Conservation (phyloP, 2,113 vertebrate species). For the Trogon melanurus region DNA sequence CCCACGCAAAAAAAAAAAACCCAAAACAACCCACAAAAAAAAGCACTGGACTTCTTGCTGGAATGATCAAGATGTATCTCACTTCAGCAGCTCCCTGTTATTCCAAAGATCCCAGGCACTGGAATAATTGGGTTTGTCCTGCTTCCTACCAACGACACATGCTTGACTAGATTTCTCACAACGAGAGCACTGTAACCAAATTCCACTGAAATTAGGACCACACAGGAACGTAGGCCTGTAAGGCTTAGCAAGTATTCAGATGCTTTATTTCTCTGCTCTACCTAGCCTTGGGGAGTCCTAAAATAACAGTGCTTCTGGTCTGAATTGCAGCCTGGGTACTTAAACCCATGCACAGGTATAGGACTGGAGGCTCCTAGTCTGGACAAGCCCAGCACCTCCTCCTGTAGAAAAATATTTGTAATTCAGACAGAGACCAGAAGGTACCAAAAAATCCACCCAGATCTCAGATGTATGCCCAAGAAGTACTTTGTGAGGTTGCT, state of each 20-base stretch:
- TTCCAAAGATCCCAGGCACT: background rate
- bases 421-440: background rate
- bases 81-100: background rate
- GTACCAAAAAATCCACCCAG: background rate
- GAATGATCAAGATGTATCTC: background rate
- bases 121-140: background rate
- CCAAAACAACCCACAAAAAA: background rate
- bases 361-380: background rate
- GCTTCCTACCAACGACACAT: background rate
- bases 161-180: background rate
- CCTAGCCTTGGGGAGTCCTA: background rate
- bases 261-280: background rate
- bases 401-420: background rate
- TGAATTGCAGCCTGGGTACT: background rate
- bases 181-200: background rate
- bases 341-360: background rate
- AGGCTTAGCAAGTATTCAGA: background rate
- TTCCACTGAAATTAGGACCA: background rate
- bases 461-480: background rate
- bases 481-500: background rate
- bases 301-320: background rate
- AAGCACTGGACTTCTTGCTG: background rate
- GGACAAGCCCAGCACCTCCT: background rate
- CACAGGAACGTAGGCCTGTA: background rate
- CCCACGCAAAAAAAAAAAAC: background rate